Base-by-base conservation (phyloP, 2,113 vertebrate species). In the Tachysurus vachellii region DNA sequence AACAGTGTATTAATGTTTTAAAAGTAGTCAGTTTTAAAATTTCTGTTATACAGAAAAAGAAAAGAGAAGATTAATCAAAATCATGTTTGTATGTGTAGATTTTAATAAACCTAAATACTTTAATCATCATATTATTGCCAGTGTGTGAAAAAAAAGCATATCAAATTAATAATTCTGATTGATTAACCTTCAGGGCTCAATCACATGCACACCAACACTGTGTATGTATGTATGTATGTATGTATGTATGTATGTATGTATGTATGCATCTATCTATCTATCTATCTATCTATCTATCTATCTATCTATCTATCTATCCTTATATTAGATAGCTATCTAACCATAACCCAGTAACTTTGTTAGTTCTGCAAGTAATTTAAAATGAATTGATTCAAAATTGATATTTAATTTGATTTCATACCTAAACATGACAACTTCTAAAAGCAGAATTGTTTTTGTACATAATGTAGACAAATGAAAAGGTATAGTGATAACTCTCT, bases 41-140 rank as follows among this genome's bases (percentile, higher is more conserved):
- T n/a, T n/a, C n/a, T 64, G 76, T 61, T 26, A 87, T 85, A 85
- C 77, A 88, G 82, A 87, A 89, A 86, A 1, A 81, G 71, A 90
- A 92, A 84, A 87, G 68, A 89, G 87, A 86, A 87, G 85, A 47
- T 50, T 79, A 47, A 80, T 26, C 12, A 61, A 57, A 66, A 62
- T 50, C 26, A n/a, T 56, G 28, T 8, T 21, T 14, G 8, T 71
- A 42, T 44, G 42, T 68, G 28, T 68, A 36, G 31, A 31, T 16
- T 68, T 31, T 16, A 66, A 66, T 14, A 66, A 31, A 36, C 10
- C 16, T 21, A 21, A 10, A 73, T 44, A 21, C 17, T 44, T 44
- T 42, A 21, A 73, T 44, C 17, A 73, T 44, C 17, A 17, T 17
- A 42, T 71, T 71, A 71, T 36, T 17, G 70, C 36, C 36, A 44